These are phyloP conservation scores for Cerceris rybyensis DNA, from an alignment of 2,888 invertebrate species.

Conservation along the genomic window DNA sequence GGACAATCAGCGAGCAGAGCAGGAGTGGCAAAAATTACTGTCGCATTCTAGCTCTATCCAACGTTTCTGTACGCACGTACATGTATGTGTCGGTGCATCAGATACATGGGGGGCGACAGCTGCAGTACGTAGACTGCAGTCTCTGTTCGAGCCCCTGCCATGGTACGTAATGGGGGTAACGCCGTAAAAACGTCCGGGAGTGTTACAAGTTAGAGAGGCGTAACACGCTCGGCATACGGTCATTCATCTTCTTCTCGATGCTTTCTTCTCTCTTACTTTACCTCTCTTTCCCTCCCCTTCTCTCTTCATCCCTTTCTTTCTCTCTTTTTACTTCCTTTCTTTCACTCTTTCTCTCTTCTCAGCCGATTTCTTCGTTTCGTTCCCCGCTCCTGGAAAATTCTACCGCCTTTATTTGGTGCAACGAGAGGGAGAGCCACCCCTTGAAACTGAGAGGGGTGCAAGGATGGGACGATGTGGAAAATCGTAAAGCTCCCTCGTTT, in stretches of 20 bases:
- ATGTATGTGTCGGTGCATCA: too few species aligned
- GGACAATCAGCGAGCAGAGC: too few species aligned
- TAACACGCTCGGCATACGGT: constrained; percentile 34
- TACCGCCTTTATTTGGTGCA: constrained; percentile 26
- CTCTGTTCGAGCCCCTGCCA: not conserved
- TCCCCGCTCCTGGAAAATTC: constrained; percentile 37
- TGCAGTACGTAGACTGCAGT: not conserved
- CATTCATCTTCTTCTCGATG: constrained; percentile 47
- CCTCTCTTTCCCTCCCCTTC: too few species aligned
- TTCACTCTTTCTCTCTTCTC: too few species aligned
- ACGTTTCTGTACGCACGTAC: too few species aligned
- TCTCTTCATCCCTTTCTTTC: too few species aligned
- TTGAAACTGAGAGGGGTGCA: not conserved
- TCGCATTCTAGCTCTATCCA: too few species aligned
- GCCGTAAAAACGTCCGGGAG: constrained; percentile 54
- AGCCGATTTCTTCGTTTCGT: not conserved
- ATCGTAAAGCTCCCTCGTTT: constrained; percentile 50
- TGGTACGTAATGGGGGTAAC: constrained; percentile 23
- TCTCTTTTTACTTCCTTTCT: too few species aligned
- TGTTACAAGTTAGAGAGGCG: constrained; percentile 46
- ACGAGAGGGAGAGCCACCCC: not conserved
- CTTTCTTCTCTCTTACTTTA: not conserved
- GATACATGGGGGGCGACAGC: too few species aligned
- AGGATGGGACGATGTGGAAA: constrained; percentile 6
- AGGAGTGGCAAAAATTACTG: too few species aligned